Percentiles rank a stretch among this genome's conserved stretches.
Evolutionary conservation across 2,113 vertebrate species (phyloP).

Genomic region (Melanerpes aurifrons): DNA sequence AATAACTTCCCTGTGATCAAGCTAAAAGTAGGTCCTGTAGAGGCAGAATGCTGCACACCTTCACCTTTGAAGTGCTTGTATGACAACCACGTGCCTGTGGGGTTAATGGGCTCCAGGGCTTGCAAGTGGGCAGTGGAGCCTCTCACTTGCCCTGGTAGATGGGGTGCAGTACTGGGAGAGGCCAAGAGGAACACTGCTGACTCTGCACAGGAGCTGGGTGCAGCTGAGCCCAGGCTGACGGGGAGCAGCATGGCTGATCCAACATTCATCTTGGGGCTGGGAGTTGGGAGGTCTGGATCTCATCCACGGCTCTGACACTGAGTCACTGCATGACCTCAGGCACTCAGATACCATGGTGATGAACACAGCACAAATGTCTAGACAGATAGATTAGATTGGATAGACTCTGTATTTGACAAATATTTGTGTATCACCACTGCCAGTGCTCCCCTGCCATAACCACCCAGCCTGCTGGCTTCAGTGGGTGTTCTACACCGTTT

Average conservation of each 20-base stretch:
- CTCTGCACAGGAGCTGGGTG: neutral
- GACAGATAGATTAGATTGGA: neutral
- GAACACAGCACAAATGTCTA: constrained; percentile 62
- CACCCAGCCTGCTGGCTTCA: neutral
- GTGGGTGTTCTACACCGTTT: neutral
- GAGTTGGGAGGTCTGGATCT: constrained; percentile 26
- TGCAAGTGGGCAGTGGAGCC: neutral
- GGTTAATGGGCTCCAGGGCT: neutral
- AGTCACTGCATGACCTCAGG: constrained; percentile 56
- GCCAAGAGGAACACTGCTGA: neutral
- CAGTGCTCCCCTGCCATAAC: neutral
- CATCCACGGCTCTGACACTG: constrained; percentile 38
- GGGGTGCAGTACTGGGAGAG: neutral
- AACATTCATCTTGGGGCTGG: neutral
- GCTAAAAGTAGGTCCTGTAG: neutral
- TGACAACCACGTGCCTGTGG: rapidly evolving
- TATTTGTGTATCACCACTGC: neutral
- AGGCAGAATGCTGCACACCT: neutral
- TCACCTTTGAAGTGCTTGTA: neutral
- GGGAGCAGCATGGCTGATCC: neutral
- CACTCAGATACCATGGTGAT: constrained; percentile 41
- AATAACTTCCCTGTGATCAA: neutral
- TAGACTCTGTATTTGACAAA: constrained; percentile 2
- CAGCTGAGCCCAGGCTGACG: neutral
- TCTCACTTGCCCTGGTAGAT: neutral